Evolutionary conservation across 2,888 invertebrate genomes (phyloP).

Genomic region (Rutpela maculata): DNA sequence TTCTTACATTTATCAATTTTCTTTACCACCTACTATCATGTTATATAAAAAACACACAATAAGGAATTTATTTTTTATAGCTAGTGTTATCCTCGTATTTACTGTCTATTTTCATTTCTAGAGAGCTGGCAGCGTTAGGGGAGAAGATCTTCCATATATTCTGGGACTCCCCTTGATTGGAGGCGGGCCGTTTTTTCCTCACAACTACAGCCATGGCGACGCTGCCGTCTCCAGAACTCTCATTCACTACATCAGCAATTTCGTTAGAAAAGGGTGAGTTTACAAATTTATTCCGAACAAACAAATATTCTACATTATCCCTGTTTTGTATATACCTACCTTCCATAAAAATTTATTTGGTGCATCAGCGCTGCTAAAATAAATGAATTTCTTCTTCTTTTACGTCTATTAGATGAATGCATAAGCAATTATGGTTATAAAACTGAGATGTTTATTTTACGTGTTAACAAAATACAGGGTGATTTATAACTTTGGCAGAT

Average conservation of each 20-base stretch:
- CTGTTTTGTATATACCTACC: conserved; percentile 3
- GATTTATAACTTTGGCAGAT: too few species aligned
- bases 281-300: conserved; percentile 17
- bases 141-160: conserved; percentile 91
- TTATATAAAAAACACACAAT: conserved; percentile 22
- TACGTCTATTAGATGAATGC: not conserved
- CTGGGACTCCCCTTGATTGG: conserved; percentile 86
- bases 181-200: conserved; percentile 80
- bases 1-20: not conserved
- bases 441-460: not conserved
- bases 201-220: conserved; percentile 88
- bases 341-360: not conserved
- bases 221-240: conserved; percentile 86
- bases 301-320: conserved; percentile 10
- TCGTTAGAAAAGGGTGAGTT: conserved; percentile 89
- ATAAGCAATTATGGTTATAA: not conserved
- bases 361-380: not conserved
- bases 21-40: not conserved
- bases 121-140: conserved; percentile 88
- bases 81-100: conserved; percentile 30
- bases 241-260: conserved; percentile 91
- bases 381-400: not conserved
- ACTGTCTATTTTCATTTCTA: conserved; percentile 70
- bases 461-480: too few species aligned
- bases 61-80: conserved; percentile 36